These are phyloP conservation scores for Polypterus senegalus DNA, from an alignment of 2,113 vertebrate genomes.

Conservation along the genomic window DNA sequence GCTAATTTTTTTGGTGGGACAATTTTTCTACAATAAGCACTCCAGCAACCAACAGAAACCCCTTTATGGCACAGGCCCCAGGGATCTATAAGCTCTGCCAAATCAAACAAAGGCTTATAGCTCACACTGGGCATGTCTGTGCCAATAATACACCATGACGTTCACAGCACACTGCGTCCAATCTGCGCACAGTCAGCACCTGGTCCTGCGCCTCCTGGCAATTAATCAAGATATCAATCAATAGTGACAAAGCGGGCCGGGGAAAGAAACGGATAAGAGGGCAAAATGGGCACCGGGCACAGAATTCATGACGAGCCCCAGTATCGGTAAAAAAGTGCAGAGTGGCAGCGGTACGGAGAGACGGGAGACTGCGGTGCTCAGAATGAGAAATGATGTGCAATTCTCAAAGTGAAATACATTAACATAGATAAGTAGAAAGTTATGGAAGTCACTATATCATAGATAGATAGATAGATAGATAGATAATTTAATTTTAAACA, in stretches of 20 bases:
- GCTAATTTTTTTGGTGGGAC: slow-evolving; percentile 77
- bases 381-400: too few species aligned
- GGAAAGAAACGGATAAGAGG: too few species aligned
- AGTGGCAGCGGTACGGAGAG: too few species aligned
- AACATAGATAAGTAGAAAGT: too few species aligned
- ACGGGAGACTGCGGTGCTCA: too few species aligned
- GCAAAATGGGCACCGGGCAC: too few species aligned
- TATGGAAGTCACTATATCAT: too few species aligned
- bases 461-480: too few species aligned
- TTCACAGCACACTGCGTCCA: slow-evolving; percentile 60
- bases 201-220: slow-evolving; percentile 53
- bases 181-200: slow-evolving; percentile 60
- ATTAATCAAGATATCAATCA: slow-evolving; percentile 84
- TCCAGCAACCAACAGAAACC: slow-evolving; percentile 84
- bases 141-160: slow-evolving; percentile 61
- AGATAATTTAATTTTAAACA: too few species aligned
- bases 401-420: too few species aligned
- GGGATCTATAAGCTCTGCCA: slow-evolving; percentile 79
- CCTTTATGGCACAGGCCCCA: slow-evolving; percentile 81
- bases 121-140: slow-evolving; percentile 62
- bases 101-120: slow-evolving; percentile 81
- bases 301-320: too few species aligned
- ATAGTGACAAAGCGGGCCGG: slow-evolving; percentile 31
- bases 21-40: slow-evolving; percentile 85
- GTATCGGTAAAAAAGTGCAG: too few species aligned